Evolutionary conservation across 1,140 invertebrate species (phyloP), one percentile per base, ranked within the genome.

Genomic region (Halyomorpha halys): DNA sequence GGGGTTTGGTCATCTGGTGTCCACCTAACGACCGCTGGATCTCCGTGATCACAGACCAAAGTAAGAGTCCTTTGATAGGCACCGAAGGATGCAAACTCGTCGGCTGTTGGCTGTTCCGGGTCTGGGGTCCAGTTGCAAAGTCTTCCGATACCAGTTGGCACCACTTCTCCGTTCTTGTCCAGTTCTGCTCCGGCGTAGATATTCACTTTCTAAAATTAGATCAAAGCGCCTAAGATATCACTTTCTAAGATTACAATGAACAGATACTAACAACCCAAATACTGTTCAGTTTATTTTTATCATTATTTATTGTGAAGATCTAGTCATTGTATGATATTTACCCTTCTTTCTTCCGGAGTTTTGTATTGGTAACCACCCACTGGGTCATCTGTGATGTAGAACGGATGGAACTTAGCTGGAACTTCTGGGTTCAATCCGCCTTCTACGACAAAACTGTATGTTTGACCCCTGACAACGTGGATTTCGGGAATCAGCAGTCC

Each of bases 381-480:
- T 0, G 89, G 82, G 76, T 95, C 92, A 71, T 96, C 90, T 19
- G 92, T 94, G 67, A 97, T 93, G 75, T 97, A 97, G 76, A 97
- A 91, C 8, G 94, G 94, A 79, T 97, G 93, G 73, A 91, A 93
- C 67, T 86, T 82, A 14, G 92, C 90, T 0, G 90, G 85, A 18
- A 81, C 77, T 2, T 87, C 81, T 0, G 87, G 77, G 74, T 96
- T 82, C 19, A 82, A 76, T 14, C 94, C 94, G 3, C 89, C 93
- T 76, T 97, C 93, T 0, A 89, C 83, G 13, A 94, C 85, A 73
- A 95, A 95, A 0, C 88, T 93, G 72, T 97, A 97, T 13, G 85
- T 90, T 71, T 84, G 86, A 2, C 92, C 91, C 45, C 94, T 79
- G 0, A 95, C 89, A 2, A 97, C 87, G 69, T 94, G 89, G 63